Conservation (phyloP, 2,113 vertebrate genomes). For the Sebastes fasciatus region DNA sequence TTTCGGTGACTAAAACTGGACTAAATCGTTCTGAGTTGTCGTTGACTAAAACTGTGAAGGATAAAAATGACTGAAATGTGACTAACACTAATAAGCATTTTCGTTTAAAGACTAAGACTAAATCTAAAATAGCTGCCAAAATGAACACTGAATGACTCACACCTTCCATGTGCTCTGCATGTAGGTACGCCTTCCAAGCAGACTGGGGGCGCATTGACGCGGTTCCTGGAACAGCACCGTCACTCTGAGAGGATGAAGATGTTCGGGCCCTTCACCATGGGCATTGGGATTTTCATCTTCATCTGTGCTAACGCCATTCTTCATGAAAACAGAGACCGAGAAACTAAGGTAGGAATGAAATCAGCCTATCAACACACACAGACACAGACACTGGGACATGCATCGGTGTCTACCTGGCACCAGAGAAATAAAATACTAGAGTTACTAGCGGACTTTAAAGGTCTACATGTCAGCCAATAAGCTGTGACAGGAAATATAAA, state of each 20-base stretch:
- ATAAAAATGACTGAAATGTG: too few species aligned
- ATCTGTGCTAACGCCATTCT: constrained; percentile 98
- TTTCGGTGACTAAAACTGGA: too few species aligned
- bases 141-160: neutral
- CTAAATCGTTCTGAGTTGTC: too few species aligned
- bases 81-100: too few species aligned
- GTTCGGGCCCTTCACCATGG: constrained; percentile 99
- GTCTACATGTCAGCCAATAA: neutral
- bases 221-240: constrained; percentile 93
- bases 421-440: neutral
- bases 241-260: constrained; percentile 99
- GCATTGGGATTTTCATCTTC: constrained; percentile 99
- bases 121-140: too few species aligned
- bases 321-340: constrained; percentile 97
- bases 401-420: neutral
- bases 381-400: neutral
- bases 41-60: too few species aligned
- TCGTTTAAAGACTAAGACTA: too few species aligned
- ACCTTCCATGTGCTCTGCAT: neutral
- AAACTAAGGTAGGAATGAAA: constrained; percentile 89
- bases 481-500: neutral
- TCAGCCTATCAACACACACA: neutral
- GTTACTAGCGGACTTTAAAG: neutral
- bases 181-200: constrained; percentile 56
- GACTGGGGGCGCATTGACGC: constrained; percentile 83